Percentiles rank a stretch among this genome's conserved stretches.
Evolutionary conservation across 2,888 invertebrate genomes (phyloP).

Genomic region (Coleophora deauratella): DNA sequence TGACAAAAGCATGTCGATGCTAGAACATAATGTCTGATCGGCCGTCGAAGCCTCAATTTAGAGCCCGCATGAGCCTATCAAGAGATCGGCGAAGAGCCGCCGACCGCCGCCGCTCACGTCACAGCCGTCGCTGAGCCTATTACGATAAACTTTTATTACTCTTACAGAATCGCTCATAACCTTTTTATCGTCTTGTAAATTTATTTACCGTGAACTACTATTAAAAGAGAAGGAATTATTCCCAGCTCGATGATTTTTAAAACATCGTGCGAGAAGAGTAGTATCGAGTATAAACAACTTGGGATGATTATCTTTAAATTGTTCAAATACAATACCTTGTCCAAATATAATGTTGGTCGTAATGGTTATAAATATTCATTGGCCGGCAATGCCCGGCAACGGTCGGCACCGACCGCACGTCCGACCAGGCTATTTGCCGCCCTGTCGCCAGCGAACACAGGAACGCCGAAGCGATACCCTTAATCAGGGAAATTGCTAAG

Average conservation of each 20-base stretch:
- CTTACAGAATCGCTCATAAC: slow-evolving; percentile 28
- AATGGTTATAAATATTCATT: slow-evolving; percentile 47
- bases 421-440: slow-evolving; percentile 44
- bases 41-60: slow-evolving; percentile 52
- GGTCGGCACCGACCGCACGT: too few relatives aligned
- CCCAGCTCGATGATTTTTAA: too few relatives aligned
- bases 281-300: too few relatives aligned
- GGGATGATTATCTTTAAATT: too few relatives aligned
- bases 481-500: slow-evolving; percentile 60
- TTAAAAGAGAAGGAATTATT: too few relatives aligned
- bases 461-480: slow-evolving; percentile 34
- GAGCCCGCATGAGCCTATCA: slow-evolving; percentile 55
- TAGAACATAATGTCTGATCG: slow-evolving; percentile 55
- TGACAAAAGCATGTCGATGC: slow-evolving; percentile 64
- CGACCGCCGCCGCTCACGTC: too few relatives aligned
- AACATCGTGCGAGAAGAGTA: too few relatives aligned
- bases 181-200: slow-evolving; percentile 20
- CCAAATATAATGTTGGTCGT: slow-evolving; percentile 38
- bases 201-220: too few relatives aligned
- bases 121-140: slow-evolving; percentile 25
- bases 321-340: slow-evolving; percentile 21
- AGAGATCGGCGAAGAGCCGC: slow-evolving; percentile 32
- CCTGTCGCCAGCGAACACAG: slow-evolving; percentile 45
- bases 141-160: slow-evolving; percentile 31
- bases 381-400: slow-evolving; percentile 38